Evolutionary conservation across 2,113 vertebrate species (phyloP).

Genomic region (Ellobius talpinus): DNA sequence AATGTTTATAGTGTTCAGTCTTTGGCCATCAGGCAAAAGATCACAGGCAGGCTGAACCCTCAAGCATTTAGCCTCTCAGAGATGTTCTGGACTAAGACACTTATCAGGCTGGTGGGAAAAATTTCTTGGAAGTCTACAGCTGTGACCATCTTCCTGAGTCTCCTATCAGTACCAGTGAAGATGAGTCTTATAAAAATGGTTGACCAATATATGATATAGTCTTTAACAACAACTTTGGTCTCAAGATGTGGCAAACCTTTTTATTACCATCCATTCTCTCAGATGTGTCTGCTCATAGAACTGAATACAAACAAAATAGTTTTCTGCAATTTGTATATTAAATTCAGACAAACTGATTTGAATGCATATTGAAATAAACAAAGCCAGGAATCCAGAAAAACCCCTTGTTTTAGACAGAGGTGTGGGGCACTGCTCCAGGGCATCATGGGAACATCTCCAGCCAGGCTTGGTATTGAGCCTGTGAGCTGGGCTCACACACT

Average conservation of each 20-base stretch:
- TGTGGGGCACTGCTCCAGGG: rapidly evolving
- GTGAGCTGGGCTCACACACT: neutral
- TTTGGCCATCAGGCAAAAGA: neutral
- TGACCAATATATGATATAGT: neutral
- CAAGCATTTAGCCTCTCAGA: no score
- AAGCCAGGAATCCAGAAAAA: neutral
- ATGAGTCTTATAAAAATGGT: neutral
- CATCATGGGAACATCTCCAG: neutral
- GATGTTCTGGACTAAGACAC: neutral
- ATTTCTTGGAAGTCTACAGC: neutral
- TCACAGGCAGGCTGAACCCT: neutral
- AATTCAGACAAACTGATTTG: neutral
- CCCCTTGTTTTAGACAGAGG: neutral
- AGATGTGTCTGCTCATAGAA: neutral
- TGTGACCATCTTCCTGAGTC: neutral
- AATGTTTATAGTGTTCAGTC: neutral
- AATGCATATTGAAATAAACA: neutral
- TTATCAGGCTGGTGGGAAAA: neutral
- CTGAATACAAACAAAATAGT: neutral
- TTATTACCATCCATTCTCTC: neutral
- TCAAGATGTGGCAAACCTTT: neutral
- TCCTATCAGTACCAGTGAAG: neutral
- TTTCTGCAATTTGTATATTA: neutral
- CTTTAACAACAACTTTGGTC: neutral
- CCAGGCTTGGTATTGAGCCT: no score